Base-by-base conservation (phyloP, 2,888 invertebrate genomes). In the Monopis laevigella region DNA sequence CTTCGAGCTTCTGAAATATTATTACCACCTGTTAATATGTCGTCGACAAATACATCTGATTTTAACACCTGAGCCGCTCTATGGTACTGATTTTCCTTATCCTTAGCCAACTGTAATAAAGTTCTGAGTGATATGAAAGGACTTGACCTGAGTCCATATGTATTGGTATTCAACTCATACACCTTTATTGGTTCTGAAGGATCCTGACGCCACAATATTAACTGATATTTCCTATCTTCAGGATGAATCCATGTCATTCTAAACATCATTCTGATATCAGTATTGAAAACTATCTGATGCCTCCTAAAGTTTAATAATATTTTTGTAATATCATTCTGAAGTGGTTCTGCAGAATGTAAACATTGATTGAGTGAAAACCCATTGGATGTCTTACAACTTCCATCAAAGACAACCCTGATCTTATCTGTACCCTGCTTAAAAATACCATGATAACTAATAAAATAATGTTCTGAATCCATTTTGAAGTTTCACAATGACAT, bases 211-310 rank as follows among this genome's bases (percentile, higher is more conserved):
- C 43, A 43, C 7, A 40, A 11, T 11, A 39, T 42, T 6, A 43
- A 16, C 18, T 43, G 43, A 14, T 36, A 43, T 2, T 27, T 18
- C n/a, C 40, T 17, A 26, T 40, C 43, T 3, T 36, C 40, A 1
- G 40, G 26, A 24, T 40, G 30, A 2, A 43, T 27, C 19, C 19
- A 29, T 8, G 40, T 38, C 29, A 28, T 19, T 2, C 43, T 36
- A 18, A 43, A 40, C 43, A 43, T 43, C 43, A 43, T 43, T 16
- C 18, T n/a, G 12, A 40, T 40, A 14, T 43, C 43, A 2, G 40
- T 27, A n/a, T 26, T 39, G 10, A 40, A 43, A 4, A 43, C 43
- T 6, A 40, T 13, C n/a, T 14, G 17, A 28, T 40, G 38, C 3
- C 40, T 18, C 3, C 43, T 26, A 14, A 42, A 42, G 8, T 32